These are phyloP conservation scores for Apamea monoglypha DNA, from an alignment of 2,888 invertebrate species.

Conservation along the genomic window DNA sequence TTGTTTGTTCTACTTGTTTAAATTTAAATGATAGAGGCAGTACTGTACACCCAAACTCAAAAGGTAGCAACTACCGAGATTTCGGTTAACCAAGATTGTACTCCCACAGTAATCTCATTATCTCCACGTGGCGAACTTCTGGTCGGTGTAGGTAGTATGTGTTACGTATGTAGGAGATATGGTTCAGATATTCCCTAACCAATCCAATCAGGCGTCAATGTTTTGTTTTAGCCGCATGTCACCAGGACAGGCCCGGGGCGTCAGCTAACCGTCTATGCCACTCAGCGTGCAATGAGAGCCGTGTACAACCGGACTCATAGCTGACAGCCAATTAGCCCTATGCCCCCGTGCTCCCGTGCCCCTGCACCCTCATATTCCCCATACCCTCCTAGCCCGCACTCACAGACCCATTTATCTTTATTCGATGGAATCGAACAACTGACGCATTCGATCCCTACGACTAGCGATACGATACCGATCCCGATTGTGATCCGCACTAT, in stretches of 20 bases:
- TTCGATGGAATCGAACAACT: constrained; percentile 84
- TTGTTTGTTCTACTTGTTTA: neutral
- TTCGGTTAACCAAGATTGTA: constrained; percentile 34
- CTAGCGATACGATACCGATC: constrained; percentile 72
- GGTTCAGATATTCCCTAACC: constrained; percentile 62
- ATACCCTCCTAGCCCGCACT: constrained; percentile 77
- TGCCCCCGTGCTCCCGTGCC: constrained; percentile 74
- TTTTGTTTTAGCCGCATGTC: constrained; percentile 78
- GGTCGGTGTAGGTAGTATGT: constrained; percentile 19
- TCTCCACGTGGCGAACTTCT: constrained; percentile 29
- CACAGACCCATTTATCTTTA: constrained; percentile 86
- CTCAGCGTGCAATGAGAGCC: constrained; percentile 72
- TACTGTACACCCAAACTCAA: constrained; percentile 3
- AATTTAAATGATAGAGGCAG: neutral
- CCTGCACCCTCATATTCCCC: constrained; percentile 69
- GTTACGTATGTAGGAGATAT: constrained; percentile 34
- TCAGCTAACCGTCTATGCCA: constrained; percentile 74
- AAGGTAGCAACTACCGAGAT: constrained; percentile 11
- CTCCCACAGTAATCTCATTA: constrained; percentile 52
- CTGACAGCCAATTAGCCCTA: constrained; percentile 89
- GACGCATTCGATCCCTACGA: constrained; percentile 79
- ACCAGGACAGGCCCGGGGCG: constrained; percentile 70
- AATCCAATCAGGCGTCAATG: constrained; percentile 76
- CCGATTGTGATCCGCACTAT: constrained; percentile 72
- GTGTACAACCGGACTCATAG: constrained; percentile 82